Evolutionary conservation across 2,888 invertebrate genomes (phyloP), one percentile per base, ranked within the genome.

Genomic region (Pseudanteris insignis): DNA sequence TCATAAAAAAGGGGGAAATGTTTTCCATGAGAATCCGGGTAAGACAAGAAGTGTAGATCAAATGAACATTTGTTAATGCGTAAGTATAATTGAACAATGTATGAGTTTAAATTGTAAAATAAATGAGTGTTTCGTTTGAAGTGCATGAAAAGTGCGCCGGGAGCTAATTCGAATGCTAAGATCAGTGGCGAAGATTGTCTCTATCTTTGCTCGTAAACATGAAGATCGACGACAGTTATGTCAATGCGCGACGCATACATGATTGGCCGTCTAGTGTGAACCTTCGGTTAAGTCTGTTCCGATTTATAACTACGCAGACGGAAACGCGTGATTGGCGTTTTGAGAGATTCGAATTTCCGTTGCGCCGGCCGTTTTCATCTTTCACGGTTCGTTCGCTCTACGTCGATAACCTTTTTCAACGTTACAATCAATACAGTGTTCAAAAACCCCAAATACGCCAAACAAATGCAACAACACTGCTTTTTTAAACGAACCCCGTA

Each of bases 291-390:
- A 60, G 50, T 50, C 50, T 55, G 55, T 50, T 44, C 55, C 46
- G 55, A 61, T 50, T 61, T 54, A 55, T 44, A 48, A 61, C 54
- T 54, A 33, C 44, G 55, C 54, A 38, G 48, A 40, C 61, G 61
- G 54, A 61, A 55, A 61, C 40, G 54, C 61, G 61, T 61, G 61
- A 55, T 61, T 61, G 50, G 61, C 50, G 40, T 55, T 55, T 55
- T 55, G 40, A 61, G 61, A 33, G 54, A 32, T 38, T 55, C 50
- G 61, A 61, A 61, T 61, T 61, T 61, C 61, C 60, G 60, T 48
- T 48, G 41, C 43, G 28, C 40, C 51, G 46, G 18, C 37, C 53
- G 37, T 60, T 48, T 54, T 61, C 54, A 54, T 54, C 48, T 54
- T 51, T 51, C 41, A 43, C 60, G 43, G 41, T 59, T 59, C 33